Base-by-base conservation (phyloP, 2,888 invertebrate genomes). In the Lottia gigantea region DNA sequence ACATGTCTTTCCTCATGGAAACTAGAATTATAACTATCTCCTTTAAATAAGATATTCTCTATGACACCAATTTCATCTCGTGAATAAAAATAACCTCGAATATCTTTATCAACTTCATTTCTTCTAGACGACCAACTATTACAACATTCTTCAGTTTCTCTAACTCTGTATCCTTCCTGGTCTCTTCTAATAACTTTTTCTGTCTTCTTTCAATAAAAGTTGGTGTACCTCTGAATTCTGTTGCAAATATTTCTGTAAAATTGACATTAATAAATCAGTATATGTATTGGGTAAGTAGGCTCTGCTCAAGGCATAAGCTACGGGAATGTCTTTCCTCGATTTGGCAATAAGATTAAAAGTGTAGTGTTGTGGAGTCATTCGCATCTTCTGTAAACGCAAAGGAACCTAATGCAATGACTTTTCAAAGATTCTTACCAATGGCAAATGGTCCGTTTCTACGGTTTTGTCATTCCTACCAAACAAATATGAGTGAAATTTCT, bases 1-100 rank as follows among this genome's bases (percentile, higher is more conserved):
- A 55, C 55, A 55, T 55, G 2, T 55, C 55, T 55, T 16, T 16
- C 2, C 55, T 55, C 55, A 55, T 55, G 0, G 19, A 19, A 8
- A 23, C 55, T 55, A 12, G 55, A 55, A 55, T 55, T 55, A 55
- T n/a, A 55, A 55, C 55, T 55, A 55, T 55, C 55, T 8, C n/a
- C 55, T 16, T 55, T 55, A 11, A 55, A 55, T 12, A 55, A 23
- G n/a, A 55, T 55, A 55, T 23, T 23, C 23, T 55, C 55, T 8
- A 55, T 11, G 7, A 55, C 55, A 55, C 55, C 55, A 55, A 55
- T 55, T n/a, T 55, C 55, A 55, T 55, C 16, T 55, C 23, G n/a
- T 23, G 55, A 55, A n/a, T 55, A n/a, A n/a, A 55, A 55, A 23
- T 55, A 55, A 55, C 55, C 1, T 55, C n/a, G 6, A 19, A 55